Conservation (phyloP, 2,113 vertebrate species). For the Australoheros scitulus region DNA sequence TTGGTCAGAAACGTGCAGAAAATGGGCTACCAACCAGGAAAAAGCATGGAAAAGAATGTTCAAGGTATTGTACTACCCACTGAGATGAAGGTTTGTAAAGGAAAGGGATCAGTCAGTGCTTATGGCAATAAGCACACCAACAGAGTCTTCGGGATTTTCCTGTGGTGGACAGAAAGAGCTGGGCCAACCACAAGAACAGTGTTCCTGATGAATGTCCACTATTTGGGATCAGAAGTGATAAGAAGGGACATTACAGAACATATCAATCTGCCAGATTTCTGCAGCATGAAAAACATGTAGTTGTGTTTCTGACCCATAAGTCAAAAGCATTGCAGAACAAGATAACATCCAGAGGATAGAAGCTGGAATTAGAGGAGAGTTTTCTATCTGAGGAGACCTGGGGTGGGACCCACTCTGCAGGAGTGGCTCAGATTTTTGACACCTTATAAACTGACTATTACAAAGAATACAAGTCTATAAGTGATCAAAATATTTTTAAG, state of each 20-base stretch:
- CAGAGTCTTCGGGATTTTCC: slow-evolving; percentile 95
- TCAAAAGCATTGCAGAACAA: slow-evolving; percentile 83
- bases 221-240: slow-evolving; percentile 84
- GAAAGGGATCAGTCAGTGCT: slow-evolving; percentile 93
- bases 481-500: too few species aligned
- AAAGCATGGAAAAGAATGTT: slow-evolving; percentile 93
- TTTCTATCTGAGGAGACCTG: slow-evolving; percentile 83
- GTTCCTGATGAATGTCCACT: slow-evolving; percentile 83
- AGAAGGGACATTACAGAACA: slow-evolving; percentile 89
- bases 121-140: slow-evolving; percentile 92
- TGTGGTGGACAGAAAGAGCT: slow-evolving; percentile 90
- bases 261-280: slow-evolving; percentile 94
- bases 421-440: slow-evolving; percentile 91
- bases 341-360: slow-evolving; percentile 85
- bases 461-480: slow-evolving; percentile 86
- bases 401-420: slow-evolving; percentile 70
- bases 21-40: slow-evolving; percentile 95
- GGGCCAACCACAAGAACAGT: slow-evolving; percentile 94
- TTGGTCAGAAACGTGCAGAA: slow-evolving; percentile 98
- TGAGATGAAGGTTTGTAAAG: slow-evolving; percentile 93
- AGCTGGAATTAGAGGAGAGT: slow-evolving; percentile 88
- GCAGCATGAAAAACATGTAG: slow-evolving; percentile 93
- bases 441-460: slow-evolving; percentile 92
- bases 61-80: slow-evolving; percentile 96
- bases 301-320: slow-evolving; percentile 90